Evolutionary conservation across 2,888 invertebrate species (phyloP).

Genomic region (Diplolepis rosae): DNA sequence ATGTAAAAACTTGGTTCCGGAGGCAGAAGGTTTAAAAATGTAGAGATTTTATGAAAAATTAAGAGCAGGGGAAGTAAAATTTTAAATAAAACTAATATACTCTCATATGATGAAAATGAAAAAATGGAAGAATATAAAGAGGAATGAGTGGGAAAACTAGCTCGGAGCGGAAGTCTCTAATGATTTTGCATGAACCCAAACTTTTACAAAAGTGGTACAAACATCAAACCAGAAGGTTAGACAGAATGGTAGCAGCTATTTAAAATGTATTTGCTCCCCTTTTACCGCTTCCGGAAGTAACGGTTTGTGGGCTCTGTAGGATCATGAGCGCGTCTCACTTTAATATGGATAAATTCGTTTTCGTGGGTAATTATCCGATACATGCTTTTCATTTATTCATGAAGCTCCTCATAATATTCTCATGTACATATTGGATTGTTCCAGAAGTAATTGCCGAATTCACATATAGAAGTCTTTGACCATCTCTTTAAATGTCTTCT

Average conservation of each 20-base stretch:
- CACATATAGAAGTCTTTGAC: too few species aligned
- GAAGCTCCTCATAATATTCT: too few species aligned
- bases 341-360: not conserved
- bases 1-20: too few species aligned
- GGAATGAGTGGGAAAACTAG: not conserved
- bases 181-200: constrained; percentile 10
- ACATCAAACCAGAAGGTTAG: constrained; percentile 4
- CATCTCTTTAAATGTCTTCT: too few species aligned
- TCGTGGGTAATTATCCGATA: not conserved
- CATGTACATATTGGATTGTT: too few species aligned
- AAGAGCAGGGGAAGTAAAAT: too few species aligned
- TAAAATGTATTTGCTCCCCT: not conserved
- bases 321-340: not conserved
- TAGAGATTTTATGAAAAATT: too few species aligned
- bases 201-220: constrained; percentile 21
- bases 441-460: too few species aligned
- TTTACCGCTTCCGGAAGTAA: not conserved
- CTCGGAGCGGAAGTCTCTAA: constrained; percentile 10
- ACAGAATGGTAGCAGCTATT: constrained; percentile 7
- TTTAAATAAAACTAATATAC: too few species aligned
- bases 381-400: too few species aligned
- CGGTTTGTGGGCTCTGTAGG: not conserved
- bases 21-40: too few species aligned
- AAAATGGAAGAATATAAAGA: constrained; percentile 1
- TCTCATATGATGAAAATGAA: too few species aligned